Percentiles rank a stretch among this genome's conserved stretches.
These are phyloP conservation scores for Sebastes aleutianus DNA, from an alignment of 2,797 vertebrate species.

Conservation along the genomic window DNA sequence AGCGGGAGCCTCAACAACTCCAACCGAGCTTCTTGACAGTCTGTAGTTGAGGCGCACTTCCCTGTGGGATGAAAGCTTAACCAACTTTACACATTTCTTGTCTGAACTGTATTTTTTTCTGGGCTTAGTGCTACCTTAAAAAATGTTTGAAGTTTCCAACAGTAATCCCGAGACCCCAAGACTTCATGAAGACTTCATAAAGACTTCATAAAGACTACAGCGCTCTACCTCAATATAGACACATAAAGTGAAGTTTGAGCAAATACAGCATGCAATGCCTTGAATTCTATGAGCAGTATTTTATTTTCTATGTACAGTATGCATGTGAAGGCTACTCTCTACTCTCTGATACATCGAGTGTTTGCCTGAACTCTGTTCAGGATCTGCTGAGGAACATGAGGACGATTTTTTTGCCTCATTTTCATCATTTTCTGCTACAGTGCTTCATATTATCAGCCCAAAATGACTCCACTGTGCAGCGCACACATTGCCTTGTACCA, in stretches of 20 bases:
- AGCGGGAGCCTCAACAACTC: conserved; percentile 19
- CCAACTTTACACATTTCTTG: conserved; percentile 30
- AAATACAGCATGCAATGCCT: background rate
- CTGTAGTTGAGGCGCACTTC: background rate
- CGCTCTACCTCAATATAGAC: background rate
- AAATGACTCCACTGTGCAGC: conserved; percentile 20
- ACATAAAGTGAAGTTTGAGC: background rate
- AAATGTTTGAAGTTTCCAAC: conserved; percentile 10
- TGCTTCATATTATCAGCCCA: conserved; percentile 23
- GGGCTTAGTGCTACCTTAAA: conserved; percentile 13
- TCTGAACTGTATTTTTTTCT: conserved; percentile 11
- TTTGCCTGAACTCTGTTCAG: conserved; percentile 8
- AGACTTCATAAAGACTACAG: conserved; percentile 15
- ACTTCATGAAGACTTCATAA: conserved; percentile 25
- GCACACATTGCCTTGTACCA: conserved; percentile 17
- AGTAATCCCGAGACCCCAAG: conserved; percentile 2
- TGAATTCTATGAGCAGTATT: background rate
- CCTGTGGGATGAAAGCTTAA: conserved; percentile 43
- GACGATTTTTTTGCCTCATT: conserved; percentile 10
- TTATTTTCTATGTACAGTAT: background rate
- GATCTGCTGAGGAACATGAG: conserved; percentile 1
- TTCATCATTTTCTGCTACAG: conserved; percentile 21
- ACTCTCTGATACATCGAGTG: background rate
- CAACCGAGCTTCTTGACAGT: conserved; percentile 38
- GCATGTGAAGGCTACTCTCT: background rate